These are phyloP conservation scores for Zenarchopterus dispar DNA, from an alignment of 2,797 vertebrate genomes.

Conservation along the genomic window DNA sequence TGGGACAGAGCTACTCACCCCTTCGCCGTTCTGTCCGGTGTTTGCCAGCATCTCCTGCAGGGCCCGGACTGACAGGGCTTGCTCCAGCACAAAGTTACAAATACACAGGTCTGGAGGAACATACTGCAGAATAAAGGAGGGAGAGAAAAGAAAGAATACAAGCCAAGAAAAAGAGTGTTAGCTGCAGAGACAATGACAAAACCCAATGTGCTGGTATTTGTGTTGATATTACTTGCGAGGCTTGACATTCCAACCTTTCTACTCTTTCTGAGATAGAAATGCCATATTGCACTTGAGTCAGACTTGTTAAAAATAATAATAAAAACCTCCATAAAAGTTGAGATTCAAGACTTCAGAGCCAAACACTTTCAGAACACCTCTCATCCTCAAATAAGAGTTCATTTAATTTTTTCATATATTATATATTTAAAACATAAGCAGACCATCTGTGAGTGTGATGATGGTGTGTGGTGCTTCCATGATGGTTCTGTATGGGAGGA, in stretches of 20 bases:
- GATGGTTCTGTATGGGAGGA: no score
- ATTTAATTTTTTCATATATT: no score
- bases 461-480: no score
- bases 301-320: not conserved
- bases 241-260: not conserved
- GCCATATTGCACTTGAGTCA: not conserved
- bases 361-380: not conserved
- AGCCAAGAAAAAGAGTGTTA: no score
- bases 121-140: conserved; percentile 79
- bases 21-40: conserved; percentile 88
- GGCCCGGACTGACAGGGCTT: conserved; percentile 95
- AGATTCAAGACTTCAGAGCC: conserved; percentile 1
- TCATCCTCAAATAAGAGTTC: no score
- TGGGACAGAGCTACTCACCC: conserved; percentile 84
- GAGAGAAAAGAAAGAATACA: not conserved
- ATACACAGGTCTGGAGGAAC: conserved; percentile 96
- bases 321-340: not conserved
- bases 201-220: conserved; percentile 13
- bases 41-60: conserved; percentile 98
- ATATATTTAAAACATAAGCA: no score
- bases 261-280: conserved; percentile 2
- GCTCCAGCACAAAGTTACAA: conserved; percentile 97
- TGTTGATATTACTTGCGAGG: conserved; percentile 7
- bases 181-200: conserved; percentile 12
- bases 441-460: no score